A percentile compares a stretch with the other conserved stretches of the same genome.
These are phyloP conservation scores for Nematolebias whitei DNA, from an alignment of 2,113 vertebrate genomes.

Conservation along the genomic window DNA sequence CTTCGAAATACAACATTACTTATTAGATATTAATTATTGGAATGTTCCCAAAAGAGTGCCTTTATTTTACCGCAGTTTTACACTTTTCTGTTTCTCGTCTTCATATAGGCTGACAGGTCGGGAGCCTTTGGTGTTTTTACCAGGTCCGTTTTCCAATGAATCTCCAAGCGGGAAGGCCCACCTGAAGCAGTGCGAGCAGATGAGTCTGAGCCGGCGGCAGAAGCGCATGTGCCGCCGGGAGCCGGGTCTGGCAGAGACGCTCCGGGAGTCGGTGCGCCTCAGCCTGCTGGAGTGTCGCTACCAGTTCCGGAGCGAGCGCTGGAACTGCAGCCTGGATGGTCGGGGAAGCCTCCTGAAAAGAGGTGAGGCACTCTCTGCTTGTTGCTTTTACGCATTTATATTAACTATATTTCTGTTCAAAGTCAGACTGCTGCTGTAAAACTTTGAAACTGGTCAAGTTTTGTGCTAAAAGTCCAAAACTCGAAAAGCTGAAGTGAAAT, in stretches of 20 bases:
- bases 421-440: too few species aligned
- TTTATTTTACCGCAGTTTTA: background rate
- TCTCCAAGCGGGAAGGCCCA: constrained; percentile 83
- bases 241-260: constrained; percentile 91
- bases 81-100: background rate
- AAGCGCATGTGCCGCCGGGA: constrained; percentile 92
- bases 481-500: too few species aligned
- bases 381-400: background rate
- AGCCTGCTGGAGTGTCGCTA: constrained; percentile 93
- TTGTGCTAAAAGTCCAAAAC: too few species aligned
- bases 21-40: background rate
- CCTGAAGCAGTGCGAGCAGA: constrained; percentile 94
- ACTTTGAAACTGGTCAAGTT: too few species aligned
- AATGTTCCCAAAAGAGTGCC: background rate
- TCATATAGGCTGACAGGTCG: constrained; percentile 87
- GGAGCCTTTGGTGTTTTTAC: constrained; percentile 89
- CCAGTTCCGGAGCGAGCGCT: constrained; percentile 94
- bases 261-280: constrained; percentile 90
- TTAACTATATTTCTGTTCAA: too few species aligned
- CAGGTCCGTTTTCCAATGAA: constrained; percentile 78
- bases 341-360: constrained; percentile 91
- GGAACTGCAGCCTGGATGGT: constrained; percentile 98
- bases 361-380: constrained; percentile 75
- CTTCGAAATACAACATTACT: too few species aligned
- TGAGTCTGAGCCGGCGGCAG: constrained; percentile 89